Conservation (phyloP, 2,888 invertebrate genomes). For the Sphaerophoria rueppellii region DNA sequence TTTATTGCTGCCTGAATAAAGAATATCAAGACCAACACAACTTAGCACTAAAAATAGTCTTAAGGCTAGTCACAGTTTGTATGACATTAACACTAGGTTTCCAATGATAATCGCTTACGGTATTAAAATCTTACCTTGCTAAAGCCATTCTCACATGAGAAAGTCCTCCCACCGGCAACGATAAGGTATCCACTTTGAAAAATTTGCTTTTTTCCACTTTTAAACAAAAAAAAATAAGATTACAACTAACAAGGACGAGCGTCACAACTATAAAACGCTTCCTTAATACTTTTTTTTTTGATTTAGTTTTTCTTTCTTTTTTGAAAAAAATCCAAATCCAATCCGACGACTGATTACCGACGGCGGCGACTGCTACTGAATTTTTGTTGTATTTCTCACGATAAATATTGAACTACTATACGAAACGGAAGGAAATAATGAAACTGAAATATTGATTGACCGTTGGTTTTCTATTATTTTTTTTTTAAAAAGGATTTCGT, state of each 20-base stretch:
- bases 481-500: neutral
- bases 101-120: too few relatives aligned
- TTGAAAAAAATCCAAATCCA: neutral
- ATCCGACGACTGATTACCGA: neutral
- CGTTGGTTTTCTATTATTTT: neutral
- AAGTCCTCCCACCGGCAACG: constrained; percentile 84
- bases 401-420: neutral
- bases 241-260: neutral
- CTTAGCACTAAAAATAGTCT: too few relatives aligned
- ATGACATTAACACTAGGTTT: too few relatives aligned
- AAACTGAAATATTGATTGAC: constrained; percentile 2
- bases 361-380: neutral
- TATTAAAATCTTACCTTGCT: constrained; percentile 84
- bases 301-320: neutral
- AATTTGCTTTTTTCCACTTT: constrained; percentile 74
- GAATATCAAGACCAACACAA: too few relatives aligned
- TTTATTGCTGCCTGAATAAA: too few relatives aligned
- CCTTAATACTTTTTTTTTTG: neutral
- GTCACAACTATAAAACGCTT: neutral
- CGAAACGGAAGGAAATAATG: neutral
- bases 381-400: neutral
- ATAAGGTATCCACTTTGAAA: constrained; percentile 84
- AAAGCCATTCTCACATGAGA: constrained; percentile 87
- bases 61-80: too few relatives aligned
- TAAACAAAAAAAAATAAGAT: constrained; percentile 6